Evolutionary conservation across 2,113 vertebrate genomes (phyloP).

Genomic region (Bostrychus sinensis): DNA sequence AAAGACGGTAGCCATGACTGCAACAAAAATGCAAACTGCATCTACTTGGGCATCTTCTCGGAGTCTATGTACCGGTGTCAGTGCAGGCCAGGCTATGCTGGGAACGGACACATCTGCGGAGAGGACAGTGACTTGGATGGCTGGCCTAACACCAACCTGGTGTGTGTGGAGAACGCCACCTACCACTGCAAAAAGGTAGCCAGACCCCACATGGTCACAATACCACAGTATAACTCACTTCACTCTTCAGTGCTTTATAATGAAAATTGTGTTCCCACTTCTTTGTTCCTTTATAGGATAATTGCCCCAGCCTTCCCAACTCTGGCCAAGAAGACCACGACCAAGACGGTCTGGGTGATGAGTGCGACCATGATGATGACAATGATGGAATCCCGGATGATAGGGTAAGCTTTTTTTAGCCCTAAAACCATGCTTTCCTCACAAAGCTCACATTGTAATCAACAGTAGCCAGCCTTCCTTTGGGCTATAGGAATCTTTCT

Average conservation of each 20-base stretch:
- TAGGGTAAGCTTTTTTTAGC: conserved; percentile 78
- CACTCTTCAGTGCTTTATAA: conserved; percentile 39
- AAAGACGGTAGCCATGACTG: conserved; percentile 92
- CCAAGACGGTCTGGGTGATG: conserved; percentile 95
- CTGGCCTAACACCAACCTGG: conserved; percentile 92
- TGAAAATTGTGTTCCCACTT: conserved; percentile 29
- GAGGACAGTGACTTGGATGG: conserved; percentile 96
- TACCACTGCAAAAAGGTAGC: conserved; percentile 98
- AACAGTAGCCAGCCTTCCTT: conserved; percentile 58
- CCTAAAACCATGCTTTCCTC: conserved; percentile 32
- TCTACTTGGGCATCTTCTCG: conserved; percentile 93
- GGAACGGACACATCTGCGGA: conserved; percentile 94
- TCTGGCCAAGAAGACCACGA: conserved; percentile 98
- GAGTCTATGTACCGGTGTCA: conserved; percentile 97
- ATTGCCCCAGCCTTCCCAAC: conserved; percentile 95
- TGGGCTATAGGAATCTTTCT: conserved; percentile 50
- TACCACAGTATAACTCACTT: conserved; percentile 27
- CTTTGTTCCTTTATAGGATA: conserved; percentile 84
- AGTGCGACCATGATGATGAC: conserved; percentile 95
- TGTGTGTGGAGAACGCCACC: conserved; percentile 94
- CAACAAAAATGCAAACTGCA: conserved; percentile 95
- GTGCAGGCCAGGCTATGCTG: conserved; percentile 95
- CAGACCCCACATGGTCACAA: conserved; percentile 42
- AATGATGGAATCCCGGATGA: conserved; percentile 95
- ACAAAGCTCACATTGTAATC: conserved; percentile 63